Evolutionary conservation across 2,888 invertebrate genomes (phyloP).

Genomic region (Melitaea athalia): DNA sequence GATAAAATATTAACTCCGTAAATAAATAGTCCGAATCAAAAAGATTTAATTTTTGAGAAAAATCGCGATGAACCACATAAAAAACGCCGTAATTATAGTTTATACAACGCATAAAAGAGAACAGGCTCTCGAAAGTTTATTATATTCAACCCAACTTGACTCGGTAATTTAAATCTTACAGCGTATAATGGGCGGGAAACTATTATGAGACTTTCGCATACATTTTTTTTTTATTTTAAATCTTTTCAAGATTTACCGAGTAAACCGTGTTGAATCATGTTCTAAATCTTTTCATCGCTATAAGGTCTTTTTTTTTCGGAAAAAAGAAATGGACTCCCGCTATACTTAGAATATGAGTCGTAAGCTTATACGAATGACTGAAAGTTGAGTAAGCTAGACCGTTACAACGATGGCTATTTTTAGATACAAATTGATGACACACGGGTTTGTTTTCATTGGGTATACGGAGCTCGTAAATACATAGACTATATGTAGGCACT

Average conservation of each 20-base stretch:
- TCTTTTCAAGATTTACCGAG: background rate
- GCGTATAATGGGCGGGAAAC: constrained; percentile 1
- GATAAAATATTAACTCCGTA: background rate
- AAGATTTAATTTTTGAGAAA: background rate
- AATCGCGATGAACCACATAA: background rate
- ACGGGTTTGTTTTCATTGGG: constrained; percentile 13
- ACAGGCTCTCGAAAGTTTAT: background rate
- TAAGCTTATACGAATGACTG: constrained; percentile 37
- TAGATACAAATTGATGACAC: constrained; percentile 28
- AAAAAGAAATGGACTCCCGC: constrained; percentile 27
- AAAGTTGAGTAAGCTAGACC: constrained; percentile 37
- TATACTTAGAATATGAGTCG: constrained; percentile 39
- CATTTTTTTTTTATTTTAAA: background rate
- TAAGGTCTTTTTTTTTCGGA: constrained; percentile 22
- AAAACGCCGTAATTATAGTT: background rate
- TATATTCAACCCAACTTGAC: constrained; percentile 8
- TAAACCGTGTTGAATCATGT: constrained; percentile 25
- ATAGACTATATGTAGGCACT: no score
- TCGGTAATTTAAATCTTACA: background rate
- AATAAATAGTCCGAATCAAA: background rate
- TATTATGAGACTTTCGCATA: constrained; percentile 7
- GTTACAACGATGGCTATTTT: constrained; percentile 35
- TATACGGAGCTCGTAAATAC: background rate
- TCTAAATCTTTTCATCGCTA: constrained; percentile 16
- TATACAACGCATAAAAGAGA: background rate